Percentiles rank a stretch among this genome's conserved stretches.
phyloP scores from a whole-genome alignment of 1,140 invertebrate species.

The Cotesia glomerata region DNA sequence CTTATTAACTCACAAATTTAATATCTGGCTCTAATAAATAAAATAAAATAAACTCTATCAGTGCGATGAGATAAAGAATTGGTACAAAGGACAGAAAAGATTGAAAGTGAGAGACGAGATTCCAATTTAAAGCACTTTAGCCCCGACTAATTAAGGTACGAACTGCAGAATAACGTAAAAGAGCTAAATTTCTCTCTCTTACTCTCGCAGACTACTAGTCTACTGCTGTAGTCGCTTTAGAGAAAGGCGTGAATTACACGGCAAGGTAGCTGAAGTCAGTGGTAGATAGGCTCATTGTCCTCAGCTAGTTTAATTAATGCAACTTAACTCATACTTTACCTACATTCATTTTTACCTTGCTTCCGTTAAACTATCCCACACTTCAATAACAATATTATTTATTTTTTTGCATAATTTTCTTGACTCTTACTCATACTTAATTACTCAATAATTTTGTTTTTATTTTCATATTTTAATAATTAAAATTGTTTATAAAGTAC shows the following conservation, averaged over 20 bases:
- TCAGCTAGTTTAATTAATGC: conserved; percentile 62
- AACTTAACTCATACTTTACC: conserved; percentile 39
- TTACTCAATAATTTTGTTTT: too few relatives aligned
- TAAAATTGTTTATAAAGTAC: too few relatives aligned
- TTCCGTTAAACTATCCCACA: conserved; percentile 7
- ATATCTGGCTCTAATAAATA: not conserved
- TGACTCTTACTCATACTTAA: not conserved
- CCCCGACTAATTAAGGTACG: conserved; percentile 16
- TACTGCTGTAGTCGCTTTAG: conserved; percentile 30
- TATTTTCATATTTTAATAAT: too few relatives aligned
- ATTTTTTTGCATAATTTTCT: not conserved
- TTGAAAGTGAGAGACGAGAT: conserved; percentile 23
- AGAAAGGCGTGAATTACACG: conserved; percentile 51
- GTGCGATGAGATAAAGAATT: not conserved
- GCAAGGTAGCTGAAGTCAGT: conserved; percentile 28
- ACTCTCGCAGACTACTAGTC: too few relatives aligned
- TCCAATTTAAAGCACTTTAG: conserved; percentile 16
- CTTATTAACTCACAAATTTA: too few relatives aligned
- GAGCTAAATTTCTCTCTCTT: conserved; percentile 17
- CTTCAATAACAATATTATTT: not conserved
- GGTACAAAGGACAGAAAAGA: conserved; percentile 37
- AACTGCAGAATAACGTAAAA: conserved; percentile 42
- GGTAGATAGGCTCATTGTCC: conserved; percentile 59
- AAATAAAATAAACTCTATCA: conserved; percentile 23
- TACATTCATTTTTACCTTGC: conserved; percentile 17